phyloP scores from a whole-genome alignment of 2,113 vertebrate genomes.

The Nibea albiflora region DNA sequence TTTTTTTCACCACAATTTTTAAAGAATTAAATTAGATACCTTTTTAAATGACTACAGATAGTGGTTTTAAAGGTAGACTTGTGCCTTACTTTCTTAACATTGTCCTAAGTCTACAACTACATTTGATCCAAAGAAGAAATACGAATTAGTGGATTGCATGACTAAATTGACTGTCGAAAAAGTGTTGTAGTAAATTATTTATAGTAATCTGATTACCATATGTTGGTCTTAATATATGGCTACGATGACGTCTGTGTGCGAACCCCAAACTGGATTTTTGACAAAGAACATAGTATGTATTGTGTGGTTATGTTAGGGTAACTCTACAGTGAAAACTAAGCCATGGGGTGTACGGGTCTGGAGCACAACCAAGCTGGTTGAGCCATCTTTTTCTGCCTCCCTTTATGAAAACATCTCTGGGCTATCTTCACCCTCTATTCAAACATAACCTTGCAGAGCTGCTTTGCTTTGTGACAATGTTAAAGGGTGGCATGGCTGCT shows the following conservation, averaged over 20 bases:
- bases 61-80: background rate
- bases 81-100: too few species aligned
- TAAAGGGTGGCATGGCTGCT: background rate
- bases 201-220: background rate
- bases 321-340: slow-evolving; percentile 33
- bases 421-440: slow-evolving; percentile 61
- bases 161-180: background rate
- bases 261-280: background rate
- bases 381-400: slow-evolving; percentile 46
- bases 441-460: slow-evolving; percentile 46
- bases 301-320: slow-evolving; percentile 14
- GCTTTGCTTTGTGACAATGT: background rate
- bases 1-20: background rate
- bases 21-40: background rate
- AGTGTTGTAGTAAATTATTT: background rate
- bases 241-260: background rate
- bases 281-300: background rate
- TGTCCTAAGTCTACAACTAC: too few species aligned
- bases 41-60: too few species aligned
- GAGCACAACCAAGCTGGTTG: slow-evolving; percentile 39
- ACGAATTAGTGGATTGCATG: background rate
- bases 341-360: slow-evolving; percentile 47
- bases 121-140: background rate
- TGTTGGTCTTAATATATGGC: too few species aligned
- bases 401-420: slow-evolving; percentile 68